These are phyloP conservation scores for Exephanes ischioxanthus DNA, from an alignment of 2,888 invertebrate species.

Conservation along the genomic window DNA sequence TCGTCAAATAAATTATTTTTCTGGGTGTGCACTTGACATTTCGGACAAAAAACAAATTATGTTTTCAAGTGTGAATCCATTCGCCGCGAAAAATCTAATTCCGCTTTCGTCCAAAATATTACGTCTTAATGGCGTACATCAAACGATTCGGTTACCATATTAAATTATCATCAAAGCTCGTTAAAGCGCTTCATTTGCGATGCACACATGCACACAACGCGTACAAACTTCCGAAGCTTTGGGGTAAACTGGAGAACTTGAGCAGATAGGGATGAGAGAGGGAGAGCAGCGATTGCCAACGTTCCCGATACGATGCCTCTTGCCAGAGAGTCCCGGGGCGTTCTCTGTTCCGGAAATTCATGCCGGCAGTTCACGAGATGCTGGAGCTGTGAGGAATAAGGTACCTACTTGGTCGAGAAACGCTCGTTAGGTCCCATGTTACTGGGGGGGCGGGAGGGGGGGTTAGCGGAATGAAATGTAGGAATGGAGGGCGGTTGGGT, in stretches of 20 bases:
- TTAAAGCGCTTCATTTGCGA: constrained; percentile 7
- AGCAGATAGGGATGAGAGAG: constrained; percentile 3
- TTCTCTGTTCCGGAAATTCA: constrained; percentile 67
- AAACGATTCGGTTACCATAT: too few relatives aligned
- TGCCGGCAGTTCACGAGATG: constrained; percentile 40
- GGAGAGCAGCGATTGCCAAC: constrained; percentile 7
- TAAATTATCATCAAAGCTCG: background rate
- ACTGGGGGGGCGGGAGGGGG: constrained; percentile 22
- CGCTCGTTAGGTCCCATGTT: constrained; percentile 67
- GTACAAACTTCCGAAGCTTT: constrained; percentile 8
- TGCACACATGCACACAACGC: background rate
- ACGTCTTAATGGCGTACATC: too few relatives aligned
- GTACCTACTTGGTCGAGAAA: constrained; percentile 63
- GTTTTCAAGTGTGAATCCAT: too few relatives aligned
- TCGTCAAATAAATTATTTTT: too few relatives aligned
- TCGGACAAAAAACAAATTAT: too few relatives aligned
- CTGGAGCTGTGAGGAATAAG: constrained; percentile 40
- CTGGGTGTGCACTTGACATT: too few relatives aligned
- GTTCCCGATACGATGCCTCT: constrained; percentile 2
- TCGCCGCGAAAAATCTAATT: too few relatives aligned
- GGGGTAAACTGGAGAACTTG: background rate
- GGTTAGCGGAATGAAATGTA: background rate
- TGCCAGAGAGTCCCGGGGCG: constrained; percentile 56
- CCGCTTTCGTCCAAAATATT: too few relatives aligned
- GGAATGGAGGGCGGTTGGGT: constrained; percentile 3